A percentile compares a stretch with the other conserved stretches of the same genome.
These are phyloP conservation scores for Mirza zaza DNA, from an alignment of 2,113 vertebrate genomes.

Conservation along the genomic window DNA sequence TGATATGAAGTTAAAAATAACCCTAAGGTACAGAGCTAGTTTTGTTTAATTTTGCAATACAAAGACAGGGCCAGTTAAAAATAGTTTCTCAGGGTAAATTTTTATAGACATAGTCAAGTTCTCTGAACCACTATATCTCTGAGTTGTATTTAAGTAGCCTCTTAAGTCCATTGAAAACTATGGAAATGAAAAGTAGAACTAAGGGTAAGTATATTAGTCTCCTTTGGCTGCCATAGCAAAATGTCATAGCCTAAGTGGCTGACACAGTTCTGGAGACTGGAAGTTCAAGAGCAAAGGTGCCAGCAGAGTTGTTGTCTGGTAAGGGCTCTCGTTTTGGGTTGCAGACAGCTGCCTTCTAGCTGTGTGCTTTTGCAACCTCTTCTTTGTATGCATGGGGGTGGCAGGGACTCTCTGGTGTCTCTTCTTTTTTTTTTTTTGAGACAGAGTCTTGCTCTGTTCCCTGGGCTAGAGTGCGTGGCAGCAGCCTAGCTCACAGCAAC, in stretches of 20 bases:
- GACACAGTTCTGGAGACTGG: not conserved
- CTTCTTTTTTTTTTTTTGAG: too few relatives aligned
- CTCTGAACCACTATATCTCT: not conserved
- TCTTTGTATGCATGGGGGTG: not conserved
- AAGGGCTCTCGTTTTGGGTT: not conserved
- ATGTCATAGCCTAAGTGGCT: not conserved
- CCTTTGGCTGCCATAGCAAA: not conserved
- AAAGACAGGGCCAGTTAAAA: not conserved
- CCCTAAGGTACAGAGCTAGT: not conserved
- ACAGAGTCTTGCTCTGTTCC: too few relatives aligned
- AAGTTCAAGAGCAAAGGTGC: not conserved
- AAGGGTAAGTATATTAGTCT: not conserved
- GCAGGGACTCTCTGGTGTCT: too few relatives aligned
- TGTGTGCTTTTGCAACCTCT: not conserved
- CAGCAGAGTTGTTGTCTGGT: not conserved
- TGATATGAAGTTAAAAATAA: not conserved
- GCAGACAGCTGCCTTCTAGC: not conserved
- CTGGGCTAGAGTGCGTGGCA: too few relatives aligned
- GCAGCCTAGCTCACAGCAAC: too few relatives aligned
- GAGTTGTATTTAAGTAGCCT: not conserved
- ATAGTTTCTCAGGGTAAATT: not conserved
- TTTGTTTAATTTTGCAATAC: not conserved
- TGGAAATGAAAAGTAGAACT: not conserved
- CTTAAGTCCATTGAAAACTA: not conserved
- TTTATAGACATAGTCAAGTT: not conserved